phyloP scores from a whole-genome alignment of 37 sponge, comb jelly and placozoan genomes.

The Beroe ovata region DNA sequence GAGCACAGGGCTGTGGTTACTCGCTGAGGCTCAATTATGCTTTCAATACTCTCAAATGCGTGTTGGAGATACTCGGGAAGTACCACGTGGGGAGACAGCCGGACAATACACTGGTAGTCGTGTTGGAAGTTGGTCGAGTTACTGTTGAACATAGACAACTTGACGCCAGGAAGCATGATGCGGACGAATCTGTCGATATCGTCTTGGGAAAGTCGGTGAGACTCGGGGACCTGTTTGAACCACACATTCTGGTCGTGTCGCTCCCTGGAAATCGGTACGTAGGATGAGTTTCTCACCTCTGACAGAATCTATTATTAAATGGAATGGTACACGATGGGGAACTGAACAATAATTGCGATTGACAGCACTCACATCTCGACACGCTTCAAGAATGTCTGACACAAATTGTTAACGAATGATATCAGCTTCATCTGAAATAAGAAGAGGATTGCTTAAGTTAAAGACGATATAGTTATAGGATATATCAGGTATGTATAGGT shows the following conservation, averaged over 20 bases:
- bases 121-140: conserved; percentile 66
- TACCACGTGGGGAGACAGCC: conserved; percentile 73
- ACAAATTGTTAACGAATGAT: not conserved
- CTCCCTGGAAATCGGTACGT: conserved; percentile 85
- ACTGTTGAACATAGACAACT: conserved; percentile 82
- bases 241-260: conserved; percentile 70
- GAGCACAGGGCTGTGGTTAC: conserved; percentile 79
- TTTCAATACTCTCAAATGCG: conserved; percentile 80
- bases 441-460: conserved; percentile 69
- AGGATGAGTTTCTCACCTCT: too few relatives aligned
- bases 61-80: conserved; percentile 67
- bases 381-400: conserved; percentile 11
- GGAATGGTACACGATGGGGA: not conserved
- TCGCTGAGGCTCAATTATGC: conserved; percentile 93
- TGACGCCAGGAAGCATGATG: conserved; percentile 74
- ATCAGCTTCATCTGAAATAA: conserved; percentile 36
- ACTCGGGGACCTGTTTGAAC: conserved; percentile 71
- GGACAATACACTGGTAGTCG: conserved; percentile 42
- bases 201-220: conserved; percentile 74
- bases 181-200: conserved; percentile 85
- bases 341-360: not conserved
- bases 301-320: too few relatives aligned
- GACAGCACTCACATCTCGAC: not conserved
- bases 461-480: conserved; percentile 7
- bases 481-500: too few relatives aligned